Conservation (phyloP, 2,888 invertebrate genomes). For the Muschampia plurimacula region DNA sequence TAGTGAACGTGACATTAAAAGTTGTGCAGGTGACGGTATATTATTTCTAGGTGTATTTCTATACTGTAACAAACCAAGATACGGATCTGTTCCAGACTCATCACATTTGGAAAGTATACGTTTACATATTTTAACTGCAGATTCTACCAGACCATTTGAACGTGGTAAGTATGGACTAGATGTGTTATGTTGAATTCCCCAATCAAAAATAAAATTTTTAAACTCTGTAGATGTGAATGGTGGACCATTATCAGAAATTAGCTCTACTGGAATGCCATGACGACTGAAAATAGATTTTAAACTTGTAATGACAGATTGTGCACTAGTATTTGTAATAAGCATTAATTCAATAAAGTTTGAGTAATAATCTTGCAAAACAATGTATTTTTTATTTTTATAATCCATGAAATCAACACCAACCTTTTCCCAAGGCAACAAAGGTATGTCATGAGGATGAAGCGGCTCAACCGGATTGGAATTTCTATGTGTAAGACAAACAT, state of each 20-base stretch:
- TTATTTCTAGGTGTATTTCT: slow-evolving; percentile 46
- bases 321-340: slow-evolving; percentile 31
- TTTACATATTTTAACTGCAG: slow-evolving; percentile 42
- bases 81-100: neutral
- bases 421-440: slow-evolving; percentile 37
- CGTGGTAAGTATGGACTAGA: slow-evolving; percentile 45
- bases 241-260: neutral
- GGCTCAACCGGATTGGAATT: slow-evolving; percentile 16
- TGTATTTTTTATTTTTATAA: slow-evolving; percentile 42
- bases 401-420: slow-evolving; percentile 47
- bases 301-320: neutral
- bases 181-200: slow-evolving; percentile 22
- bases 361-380: slow-evolving; percentile 46
- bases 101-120: slow-evolving; percentile 4
- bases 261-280: neutral
- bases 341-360: slow-evolving; percentile 47
- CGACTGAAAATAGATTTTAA: slow-evolving; percentile 20
- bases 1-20: neutral
- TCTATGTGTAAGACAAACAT: slow-evolving; percentile 42
- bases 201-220: slow-evolving; percentile 1
- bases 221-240: neutral
- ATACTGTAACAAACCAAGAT: slow-evolving; percentile 43
- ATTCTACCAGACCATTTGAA: slow-evolving; percentile 45
- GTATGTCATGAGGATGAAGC: slow-evolving; percentile 20
- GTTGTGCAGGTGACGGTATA: slow-evolving; percentile 42